phyloP scores from a whole-genome alignment of 1,140 invertebrate species.

The Ceratina japonica region DNA sequence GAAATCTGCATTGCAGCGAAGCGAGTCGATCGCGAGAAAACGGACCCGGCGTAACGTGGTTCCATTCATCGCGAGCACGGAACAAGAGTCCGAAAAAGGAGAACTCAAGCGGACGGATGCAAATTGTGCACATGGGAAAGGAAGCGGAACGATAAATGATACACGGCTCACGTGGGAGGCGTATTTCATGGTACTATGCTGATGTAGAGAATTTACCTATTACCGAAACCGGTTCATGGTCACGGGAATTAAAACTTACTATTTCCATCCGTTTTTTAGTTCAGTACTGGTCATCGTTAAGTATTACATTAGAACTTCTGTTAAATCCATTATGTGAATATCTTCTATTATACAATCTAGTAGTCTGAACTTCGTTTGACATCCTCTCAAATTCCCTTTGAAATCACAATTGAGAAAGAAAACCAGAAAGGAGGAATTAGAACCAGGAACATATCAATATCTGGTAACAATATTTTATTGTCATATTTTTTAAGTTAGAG shows the following conservation, averaged over 20 bases:
- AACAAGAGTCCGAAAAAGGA: conserved; percentile 34
- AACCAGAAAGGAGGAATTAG: no score
- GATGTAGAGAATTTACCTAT: not conserved
- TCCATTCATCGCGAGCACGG: not conserved
- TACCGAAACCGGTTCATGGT: not conserved
- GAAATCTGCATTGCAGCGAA: conserved; percentile 44
- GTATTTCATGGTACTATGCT: not conserved
- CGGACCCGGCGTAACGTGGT: not conserved
- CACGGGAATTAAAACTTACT: not conserved
- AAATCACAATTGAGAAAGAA: no score
- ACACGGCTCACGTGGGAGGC: conserved; percentile 15
- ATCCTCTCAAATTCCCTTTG: no score
- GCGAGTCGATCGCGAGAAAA: conserved; percentile 35
- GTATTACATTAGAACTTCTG: no score
- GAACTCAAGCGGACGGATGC: conserved; percentile 3
- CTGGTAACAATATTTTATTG: no score
- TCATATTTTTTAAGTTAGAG: no score
- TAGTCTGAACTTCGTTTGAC: no score
- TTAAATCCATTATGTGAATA: no score
- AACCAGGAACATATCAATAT: no score
- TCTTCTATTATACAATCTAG: no score
- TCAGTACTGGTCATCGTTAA: no score
- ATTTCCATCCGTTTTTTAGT: not conserved
- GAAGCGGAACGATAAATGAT: conserved; percentile 34
- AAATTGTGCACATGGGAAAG: conserved; percentile 35